Percentiles rank a stretch among this genome's conserved stretches.
These are phyloP conservation scores for Aphelocoma coerulescens DNA, from an alignment of 2,113 vertebrate genomes.

Conservation along the genomic window DNA sequence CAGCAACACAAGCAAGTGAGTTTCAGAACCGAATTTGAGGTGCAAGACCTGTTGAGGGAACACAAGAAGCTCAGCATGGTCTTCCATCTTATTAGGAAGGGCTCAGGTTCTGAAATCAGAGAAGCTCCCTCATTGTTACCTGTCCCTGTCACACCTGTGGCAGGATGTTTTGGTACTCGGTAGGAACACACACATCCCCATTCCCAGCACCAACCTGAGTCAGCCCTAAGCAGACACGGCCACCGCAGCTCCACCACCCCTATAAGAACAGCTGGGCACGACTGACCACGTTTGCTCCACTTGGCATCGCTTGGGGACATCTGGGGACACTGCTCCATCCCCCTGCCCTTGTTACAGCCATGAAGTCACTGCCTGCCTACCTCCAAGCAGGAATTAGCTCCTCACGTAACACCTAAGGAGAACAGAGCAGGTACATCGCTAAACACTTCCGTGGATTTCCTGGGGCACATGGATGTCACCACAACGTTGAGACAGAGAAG, in stretches of 20 bases:
- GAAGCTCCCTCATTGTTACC: background rate
- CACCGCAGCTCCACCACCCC: background rate
- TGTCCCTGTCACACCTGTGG: background rate
- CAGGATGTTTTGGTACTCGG: background rate
- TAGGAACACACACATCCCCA: background rate
- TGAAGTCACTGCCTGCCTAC: background rate
- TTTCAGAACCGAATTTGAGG: background rate
- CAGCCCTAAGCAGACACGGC: background rate
- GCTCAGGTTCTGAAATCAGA: background rate
- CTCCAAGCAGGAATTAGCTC: background rate
- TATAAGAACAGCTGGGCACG: background rate
- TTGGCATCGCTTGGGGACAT: background rate
- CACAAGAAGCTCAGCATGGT: fast-evolving
- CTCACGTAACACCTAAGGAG: background rate
- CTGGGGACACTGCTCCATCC: background rate
- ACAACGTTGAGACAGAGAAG: background rate
- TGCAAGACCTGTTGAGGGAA: background rate
- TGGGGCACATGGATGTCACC: fast-evolving
- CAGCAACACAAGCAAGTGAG: background rate
- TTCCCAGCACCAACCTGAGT: background rate
- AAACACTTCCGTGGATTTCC: background rate
- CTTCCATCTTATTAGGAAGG: background rate
- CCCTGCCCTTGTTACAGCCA: background rate
- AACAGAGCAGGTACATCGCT: background rate
- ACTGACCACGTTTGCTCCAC: background rate